Evolutionary conservation across 2,113 vertebrate species (phyloP), one percentile per base, ranked within the genome.

Genomic region (Takifugu flavidus): DNA sequence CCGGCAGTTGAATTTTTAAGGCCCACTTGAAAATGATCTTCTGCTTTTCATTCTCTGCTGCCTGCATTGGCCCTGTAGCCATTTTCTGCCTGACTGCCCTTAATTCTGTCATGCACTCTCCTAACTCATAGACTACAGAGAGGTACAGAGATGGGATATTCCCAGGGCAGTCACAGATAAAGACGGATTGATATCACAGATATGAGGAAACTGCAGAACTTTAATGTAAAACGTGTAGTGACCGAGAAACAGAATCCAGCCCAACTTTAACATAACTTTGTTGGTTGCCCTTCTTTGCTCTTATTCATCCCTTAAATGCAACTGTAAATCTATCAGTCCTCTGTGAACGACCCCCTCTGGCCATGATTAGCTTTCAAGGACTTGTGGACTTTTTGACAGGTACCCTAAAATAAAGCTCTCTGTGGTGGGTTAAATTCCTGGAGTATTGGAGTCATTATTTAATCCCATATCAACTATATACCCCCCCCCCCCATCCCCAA

Each of bases 71-170:
- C 72, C 62, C 65, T 59, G 82, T 77, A 77, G 83, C 83, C 76
- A 89, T 89, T 89, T 90, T 89, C 84, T 80, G 85, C 83, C 71
- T 86, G 86, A 74, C 75, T 87, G 90, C 80, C 59, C 57, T 81
- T 78, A 73, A 75, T 80, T 86, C 83, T 82, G 77, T 82, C 82
- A 73, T 69, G 49, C 58, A 65, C 71, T 56, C 72, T 63, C 67
- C 74, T 43, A 61, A 55, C 74, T 75, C 56, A 13, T 50, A 42
- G 64, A 45, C 63, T 63, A 65, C 67, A 70, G 61, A 15, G 34
- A 63, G 47, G 65, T 69, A 68, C 62, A 68, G 62, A 65, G 50
- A 61, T 62, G 71, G 49, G 75, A 61, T 75, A 66, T 79, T 88
- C 78, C 77, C 77, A 68, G 59, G 67, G 52, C 74, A 61, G 69